Evolutionary conservation across 2,797 vertebrate species (phyloP), one percentile per base, ranked within the genome.

Genomic region (Phataginus tetradactyla): DNA sequence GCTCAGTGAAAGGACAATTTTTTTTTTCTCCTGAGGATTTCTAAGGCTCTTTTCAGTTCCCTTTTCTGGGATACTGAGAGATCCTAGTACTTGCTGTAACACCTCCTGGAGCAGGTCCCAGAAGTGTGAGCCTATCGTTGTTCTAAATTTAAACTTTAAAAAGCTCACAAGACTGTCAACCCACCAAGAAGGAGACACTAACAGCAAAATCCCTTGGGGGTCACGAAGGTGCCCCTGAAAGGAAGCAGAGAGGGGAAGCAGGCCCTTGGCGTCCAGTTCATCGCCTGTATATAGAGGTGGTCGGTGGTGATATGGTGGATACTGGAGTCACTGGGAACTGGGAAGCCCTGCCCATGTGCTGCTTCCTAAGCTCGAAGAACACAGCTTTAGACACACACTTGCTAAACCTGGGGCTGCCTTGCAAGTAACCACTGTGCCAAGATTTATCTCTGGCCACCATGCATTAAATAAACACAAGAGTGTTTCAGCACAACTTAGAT

Each of bases 121-220:
- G 94, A 95, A 86, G 69, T 95, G 83, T 78, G 90, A 95, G 79
- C 32, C 94, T 94, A 69, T n/a, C 88, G 90, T 72, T 81, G 37
- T 83, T 92, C 86, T 90, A 90, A 81, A 96, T 94, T 91, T 93
- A 89, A 86, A 96, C 78, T 77, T 94, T 68, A 86, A 90, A 88
- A 86, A 72, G 42, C 83, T 96, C 66, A 72, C 77, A 78, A 95
- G 59, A 86, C 87, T 96, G 86, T 93, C 69, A 96, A 51, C 59
- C 42, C 55, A 75, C 39, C 4, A 63, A 55, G 75, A 78, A 90
- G 51, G 21, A 75, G 45, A 95, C 91, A 71, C 11, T 29, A 92
- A 83, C 6, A 94, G 88, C 20, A 80, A 90, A 42, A 8, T 0
- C 11, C n/a, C 15, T 27, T 0, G 2, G 2, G 39, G 51, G 45